Evolutionary conservation across 1,140 invertebrate genomes (phyloP).

Genomic region (Maniola jurtina): DNA sequence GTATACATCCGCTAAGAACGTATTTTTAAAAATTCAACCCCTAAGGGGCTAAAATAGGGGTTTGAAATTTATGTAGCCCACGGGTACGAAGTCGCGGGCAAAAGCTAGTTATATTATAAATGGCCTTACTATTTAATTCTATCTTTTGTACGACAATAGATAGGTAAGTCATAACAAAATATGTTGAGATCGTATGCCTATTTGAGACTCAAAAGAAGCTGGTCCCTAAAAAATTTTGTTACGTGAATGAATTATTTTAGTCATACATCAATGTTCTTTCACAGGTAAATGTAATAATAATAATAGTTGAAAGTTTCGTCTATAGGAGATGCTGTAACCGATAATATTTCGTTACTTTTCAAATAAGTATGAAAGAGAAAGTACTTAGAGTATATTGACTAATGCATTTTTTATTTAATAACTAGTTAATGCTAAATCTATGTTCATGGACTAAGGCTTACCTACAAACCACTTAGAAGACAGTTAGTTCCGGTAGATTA

Average conservation of each 20-base stretch:
- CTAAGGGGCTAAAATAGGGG: too few relatives aligned
- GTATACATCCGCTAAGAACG: too few relatives aligned
- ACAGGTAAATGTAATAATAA: slow-evolving; percentile 11
- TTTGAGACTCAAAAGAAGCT: too few relatives aligned
- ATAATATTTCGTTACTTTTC: slow-evolving; percentile 1
- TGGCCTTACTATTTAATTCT: too few relatives aligned
- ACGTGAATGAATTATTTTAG: background rate
- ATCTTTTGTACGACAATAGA: too few relatives aligned
- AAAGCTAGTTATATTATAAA: too few relatives aligned
- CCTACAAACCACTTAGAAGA: background rate
- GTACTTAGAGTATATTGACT: background rate
- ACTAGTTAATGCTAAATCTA: background rate
- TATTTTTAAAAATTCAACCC: too few relatives aligned
- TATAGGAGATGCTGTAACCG: background rate
- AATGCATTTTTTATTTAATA: background rate
- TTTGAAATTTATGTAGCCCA: too few relatives aligned
- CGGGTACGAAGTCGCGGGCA: too few relatives aligned
- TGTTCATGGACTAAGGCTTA: background rate
- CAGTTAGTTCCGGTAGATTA: background rate
- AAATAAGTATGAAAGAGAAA: slow-evolving; percentile 12
- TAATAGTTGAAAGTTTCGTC: slow-evolving; percentile 3
- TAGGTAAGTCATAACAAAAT: too few relatives aligned
- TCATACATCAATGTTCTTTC: slow-evolving; percentile 5
- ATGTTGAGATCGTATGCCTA: too few relatives aligned
- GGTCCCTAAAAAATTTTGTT: background rate